Percentiles rank a stretch among this genome's conserved stretches.
These are phyloP conservation scores for Bembecia ichneumoniformis DNA, from an alignment of 2,888 invertebrate genomes.

Conservation along the genomic window DNA sequence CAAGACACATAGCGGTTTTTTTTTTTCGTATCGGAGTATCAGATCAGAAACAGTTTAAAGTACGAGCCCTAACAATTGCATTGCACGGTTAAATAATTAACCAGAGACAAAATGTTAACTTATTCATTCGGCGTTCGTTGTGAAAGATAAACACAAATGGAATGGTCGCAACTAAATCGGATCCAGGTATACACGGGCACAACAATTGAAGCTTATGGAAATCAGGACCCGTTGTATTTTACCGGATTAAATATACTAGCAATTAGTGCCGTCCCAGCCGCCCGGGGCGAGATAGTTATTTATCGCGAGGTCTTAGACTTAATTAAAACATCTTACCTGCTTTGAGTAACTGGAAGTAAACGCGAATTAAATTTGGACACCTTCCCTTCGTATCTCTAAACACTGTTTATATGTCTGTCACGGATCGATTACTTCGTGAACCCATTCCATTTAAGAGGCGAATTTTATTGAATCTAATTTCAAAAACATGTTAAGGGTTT, in stretches of 20 bases:
- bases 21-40: not conserved
- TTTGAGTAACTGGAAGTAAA: conserved; percentile 37
- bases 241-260: conserved; percentile 69
- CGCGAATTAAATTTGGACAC: conserved; percentile 47
- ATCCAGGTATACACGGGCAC: conserved; percentile 48
- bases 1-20: no score
- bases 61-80: not conserved
- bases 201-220: conserved; percentile 71
- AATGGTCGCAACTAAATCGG: conserved; percentile 56
- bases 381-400: conserved; percentile 24
- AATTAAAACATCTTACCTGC: conserved; percentile 71
- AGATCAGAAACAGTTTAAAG: no score
- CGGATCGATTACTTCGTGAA: not conserved
- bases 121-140: conserved; percentile 47
- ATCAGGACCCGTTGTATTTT: conserved; percentile 64
- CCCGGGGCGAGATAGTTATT: conserved; percentile 51
- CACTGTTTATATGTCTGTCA: not conserved
- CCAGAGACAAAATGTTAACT: conserved; percentile 23
- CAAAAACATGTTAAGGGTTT: no score
- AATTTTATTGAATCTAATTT: no score
- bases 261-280: conserved; percentile 58
- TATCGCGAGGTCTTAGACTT: conserved; percentile 66
- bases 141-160: conserved; percentile 51
- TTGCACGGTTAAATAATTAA: conserved; percentile 21
- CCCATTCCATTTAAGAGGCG: not conserved